Evolutionary conservation across 2,888 invertebrate genomes (phyloP).

Genomic region (Synanthedon vespiformis): DNA sequence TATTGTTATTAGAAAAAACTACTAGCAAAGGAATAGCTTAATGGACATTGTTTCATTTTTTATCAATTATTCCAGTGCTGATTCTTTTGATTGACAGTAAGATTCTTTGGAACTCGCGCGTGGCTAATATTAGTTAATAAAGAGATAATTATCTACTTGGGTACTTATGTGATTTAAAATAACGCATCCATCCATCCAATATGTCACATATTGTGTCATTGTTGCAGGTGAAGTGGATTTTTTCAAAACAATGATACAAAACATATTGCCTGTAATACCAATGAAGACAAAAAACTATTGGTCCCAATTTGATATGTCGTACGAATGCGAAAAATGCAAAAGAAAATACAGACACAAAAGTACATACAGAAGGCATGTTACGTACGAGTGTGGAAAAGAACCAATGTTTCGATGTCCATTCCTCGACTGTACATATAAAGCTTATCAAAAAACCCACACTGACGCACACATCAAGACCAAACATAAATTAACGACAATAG

Average conservation of each 20-base stretch:
- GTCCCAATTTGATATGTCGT: slow-evolving; percentile 58
- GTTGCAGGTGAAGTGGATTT: slow-evolving; percentile 67
- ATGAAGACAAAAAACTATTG: slow-evolving; percentile 67
- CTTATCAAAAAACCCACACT: slow-evolving; percentile 64
- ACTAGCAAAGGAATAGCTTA: too few species aligned
- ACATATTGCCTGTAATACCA: slow-evolving; percentile 55
- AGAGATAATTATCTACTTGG: too few species aligned
- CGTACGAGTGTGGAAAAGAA: slow-evolving; percentile 75
- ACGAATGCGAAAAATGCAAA: slow-evolving; percentile 75
- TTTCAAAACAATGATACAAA: slow-evolving; percentile 64
- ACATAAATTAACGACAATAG: slow-evolving; percentile 67
- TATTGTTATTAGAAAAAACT: too few species aligned
- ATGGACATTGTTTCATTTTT: too few species aligned
- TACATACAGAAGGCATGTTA: slow-evolving; percentile 78
- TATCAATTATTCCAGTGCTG: too few species aligned
- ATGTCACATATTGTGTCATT: slow-evolving; percentile 8
- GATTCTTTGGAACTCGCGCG: too few species aligned
- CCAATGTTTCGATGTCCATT: slow-evolving; percentile 65
- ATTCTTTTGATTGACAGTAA: too few species aligned
- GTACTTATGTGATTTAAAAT: too few species aligned
- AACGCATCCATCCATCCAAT: too few species aligned
- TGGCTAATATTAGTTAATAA: too few species aligned
- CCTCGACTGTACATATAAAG: slow-evolving; percentile 60
- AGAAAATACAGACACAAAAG: slow-evolving; percentile 81
- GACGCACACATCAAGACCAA: slow-evolving; percentile 65